Evolutionary conservation across 2,888 invertebrate genomes (phyloP), one percentile per base, ranked within the genome.

Genomic region (Steinernema hermaphroditum): DNA sequence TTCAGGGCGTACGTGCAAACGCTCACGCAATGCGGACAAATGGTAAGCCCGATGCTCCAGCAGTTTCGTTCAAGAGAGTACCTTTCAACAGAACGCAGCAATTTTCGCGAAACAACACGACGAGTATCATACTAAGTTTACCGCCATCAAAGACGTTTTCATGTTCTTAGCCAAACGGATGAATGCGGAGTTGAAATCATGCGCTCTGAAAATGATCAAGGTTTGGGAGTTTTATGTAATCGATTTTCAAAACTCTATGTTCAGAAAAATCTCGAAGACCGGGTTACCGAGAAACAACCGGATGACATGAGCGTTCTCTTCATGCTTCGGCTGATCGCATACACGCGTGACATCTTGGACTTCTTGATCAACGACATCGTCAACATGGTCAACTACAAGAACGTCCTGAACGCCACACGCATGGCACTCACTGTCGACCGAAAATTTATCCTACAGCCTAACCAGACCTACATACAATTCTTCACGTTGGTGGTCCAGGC

Each of bases 81-180:
- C 6, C 6, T 24, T 54, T 12, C 54, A 54, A 27, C 54, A 54
- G 16, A 54, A 54, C 16, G 4, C 27, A 27, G 9, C 54, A 4
- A 12, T 54, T 4, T 14, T 22, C 22, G 12, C 19, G 24, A 54
- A 54, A 22, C 54, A 54, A 27, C 54, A 54, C 12, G 54, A 54
- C 1, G 54, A 54, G 27, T 54, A 54, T 16, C 54, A 6, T 2
- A 22, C 19, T 2, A 54, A 54, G 54, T 54, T 54, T 27, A 54
- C 27, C 24, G 54, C 54, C 9, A 54, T 54, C 54, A 54, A 54
- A 22, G 54, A 54, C 27, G 54, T 54, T 22, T 16, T 54, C 16
- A 27, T 22, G 6, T 22, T 54, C 19, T 54, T 54, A 16, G 54
- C 27, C 2, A 54, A 27, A 16, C 2, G 16, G 27, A 2, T 19